Evolutionary conservation across 2,797 vertebrate genomes (phyloP).

Genomic region (Aldrovandia affinis): DNA sequence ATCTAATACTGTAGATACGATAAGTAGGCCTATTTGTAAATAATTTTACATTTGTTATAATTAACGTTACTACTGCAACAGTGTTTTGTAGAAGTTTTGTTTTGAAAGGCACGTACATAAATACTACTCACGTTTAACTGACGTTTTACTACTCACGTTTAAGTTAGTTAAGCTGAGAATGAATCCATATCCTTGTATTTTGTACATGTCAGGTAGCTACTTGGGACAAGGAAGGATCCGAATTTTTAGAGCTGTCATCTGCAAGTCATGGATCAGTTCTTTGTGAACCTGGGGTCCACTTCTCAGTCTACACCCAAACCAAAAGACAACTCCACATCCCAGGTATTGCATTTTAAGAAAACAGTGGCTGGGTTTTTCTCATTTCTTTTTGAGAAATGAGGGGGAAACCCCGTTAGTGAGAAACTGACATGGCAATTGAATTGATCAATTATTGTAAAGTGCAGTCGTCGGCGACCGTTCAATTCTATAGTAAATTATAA

Average conservation of each 20-base stretch:
- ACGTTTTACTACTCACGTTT: background rate
- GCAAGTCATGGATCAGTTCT: slow-evolving; percentile 51
- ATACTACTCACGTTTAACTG: background rate
- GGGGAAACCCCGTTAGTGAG: too few species aligned
- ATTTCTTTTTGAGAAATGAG: too few species aligned
- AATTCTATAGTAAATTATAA: too few species aligned
- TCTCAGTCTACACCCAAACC: slow-evolving; percentile 54
- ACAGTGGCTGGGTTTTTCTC: background rate
- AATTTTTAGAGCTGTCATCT: background rate
- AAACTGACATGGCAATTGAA: too few species aligned
- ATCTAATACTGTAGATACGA: background rate
- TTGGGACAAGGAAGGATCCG: background rate
- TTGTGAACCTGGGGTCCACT: slow-evolving; percentile 35
- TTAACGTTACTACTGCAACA: background rate
- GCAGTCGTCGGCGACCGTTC: too few species aligned
- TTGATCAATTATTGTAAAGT: too few species aligned
- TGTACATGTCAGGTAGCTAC: background rate
- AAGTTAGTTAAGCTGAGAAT: too few species aligned
- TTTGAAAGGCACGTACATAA: background rate
- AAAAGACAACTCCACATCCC: background rate
- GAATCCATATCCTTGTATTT: background rate
- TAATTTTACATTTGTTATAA: too few species aligned
- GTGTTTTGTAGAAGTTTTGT: background rate
- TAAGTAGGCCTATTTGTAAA: too few species aligned
- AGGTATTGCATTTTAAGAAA: slow-evolving; percentile 11